A percentile compares a stretch with the other conserved stretches of the same genome.
These are phyloP conservation scores for Sphaerophoria taeniata DNA, from an alignment of 2,888 invertebrate species.

Conservation along the genomic window DNA sequence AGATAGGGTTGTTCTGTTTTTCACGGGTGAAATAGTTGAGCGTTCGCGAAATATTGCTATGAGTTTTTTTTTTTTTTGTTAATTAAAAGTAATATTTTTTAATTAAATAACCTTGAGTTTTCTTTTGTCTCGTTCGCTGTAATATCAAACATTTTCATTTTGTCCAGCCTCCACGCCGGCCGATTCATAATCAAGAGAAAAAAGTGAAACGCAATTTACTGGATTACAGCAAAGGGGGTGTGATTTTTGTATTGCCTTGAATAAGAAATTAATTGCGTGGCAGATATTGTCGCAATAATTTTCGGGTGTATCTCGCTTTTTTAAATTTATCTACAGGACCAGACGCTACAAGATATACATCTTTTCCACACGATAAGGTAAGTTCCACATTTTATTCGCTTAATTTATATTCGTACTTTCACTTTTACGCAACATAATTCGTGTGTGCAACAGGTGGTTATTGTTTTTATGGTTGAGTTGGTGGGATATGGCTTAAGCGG, in stretches of 20 bases:
- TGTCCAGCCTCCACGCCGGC: not conserved
- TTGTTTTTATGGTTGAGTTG: too few species aligned
- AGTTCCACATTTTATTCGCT: conserved; percentile 15
- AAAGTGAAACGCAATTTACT: conserved; percentile 40
- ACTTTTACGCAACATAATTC: not conserved
- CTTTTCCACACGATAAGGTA: conserved; percentile 46
- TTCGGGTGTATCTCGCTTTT: not conserved
- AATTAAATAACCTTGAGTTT: not conserved
- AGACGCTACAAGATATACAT: not conserved
- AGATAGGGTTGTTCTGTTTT: conserved; percentile 33
- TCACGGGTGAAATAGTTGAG: not conserved
- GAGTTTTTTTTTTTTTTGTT: not conserved
- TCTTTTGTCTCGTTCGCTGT: not conserved
- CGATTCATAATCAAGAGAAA: not conserved
- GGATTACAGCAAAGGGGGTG: conserved; percentile 10
- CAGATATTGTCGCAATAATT: conserved; percentile 36
- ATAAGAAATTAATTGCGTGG: conserved; percentile 43
- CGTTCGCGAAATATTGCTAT: not conserved
- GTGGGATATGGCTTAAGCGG: too few species aligned
- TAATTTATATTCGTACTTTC: not conserved
- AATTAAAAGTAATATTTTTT: not conserved
- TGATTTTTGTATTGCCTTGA: conserved; percentile 8
- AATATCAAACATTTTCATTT: not conserved
- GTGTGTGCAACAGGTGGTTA: conserved; percentile 24
- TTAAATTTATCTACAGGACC: not conserved